Percentiles rank a stretch among this genome's conserved stretches.
Evolutionary conservation across 1,140 invertebrate genomes (phyloP).

Genomic region (roundworm (Caenorhabditis elegans)): WBcel235 BX284605.5:17163001-17163500

Average conservation of each 20-base stretch:
- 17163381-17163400: neutral
- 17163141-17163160: neutral
- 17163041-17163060: neutral
- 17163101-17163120: neutral
- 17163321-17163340: neutral
- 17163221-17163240: neutral
- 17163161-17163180: neutral
- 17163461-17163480: neutral
- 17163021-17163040: too few species aligned
- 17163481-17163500: neutral
- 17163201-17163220: neutral
- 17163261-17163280: neutral
- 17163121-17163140: neutral
- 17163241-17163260: neutral
- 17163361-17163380: neutral
- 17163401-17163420: neutral
- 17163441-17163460: neutral
- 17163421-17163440: neutral
- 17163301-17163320: neutral
- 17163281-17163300: neutral
- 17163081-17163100: neutral
- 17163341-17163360: neutral
- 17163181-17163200: neutral
- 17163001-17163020: too few species aligned
- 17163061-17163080: neutral